A percentile compares a stretch with the other conserved stretches of the same genome.
phyloP scores from a whole-genome alignment of 2,113 vertebrate species.

The Zapus hudsonius region DNA sequence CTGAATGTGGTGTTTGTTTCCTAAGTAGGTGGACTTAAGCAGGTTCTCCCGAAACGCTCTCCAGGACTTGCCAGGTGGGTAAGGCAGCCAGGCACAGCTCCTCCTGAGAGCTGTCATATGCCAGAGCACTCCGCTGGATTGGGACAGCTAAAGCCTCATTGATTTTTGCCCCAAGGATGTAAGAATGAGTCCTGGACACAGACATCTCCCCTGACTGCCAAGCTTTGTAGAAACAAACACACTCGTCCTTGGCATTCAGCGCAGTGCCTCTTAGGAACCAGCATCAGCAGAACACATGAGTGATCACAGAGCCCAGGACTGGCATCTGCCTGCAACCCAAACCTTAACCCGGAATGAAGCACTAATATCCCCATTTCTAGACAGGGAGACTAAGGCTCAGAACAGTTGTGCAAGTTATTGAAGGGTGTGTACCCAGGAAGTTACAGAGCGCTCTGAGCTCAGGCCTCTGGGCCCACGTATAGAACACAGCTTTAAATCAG shows the following conservation, averaged over 20 bases:
- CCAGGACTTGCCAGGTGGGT: too few species aligned
- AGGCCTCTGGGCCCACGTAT: not conserved
- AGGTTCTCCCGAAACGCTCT: not conserved
- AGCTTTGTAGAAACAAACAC: not conserved
- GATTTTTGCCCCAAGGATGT: not conserved
- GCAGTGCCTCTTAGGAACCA: not conserved
- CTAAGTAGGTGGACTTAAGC: not conserved
- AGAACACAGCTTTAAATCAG: not conserved
- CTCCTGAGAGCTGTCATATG: not conserved
- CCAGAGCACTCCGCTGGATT: not conserved
- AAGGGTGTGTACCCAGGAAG: not conserved
- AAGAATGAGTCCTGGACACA: not conserved
- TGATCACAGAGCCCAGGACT: too few species aligned
- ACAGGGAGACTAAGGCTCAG: not conserved
- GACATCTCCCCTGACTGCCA: not conserved
- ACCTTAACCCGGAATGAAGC: not conserved
- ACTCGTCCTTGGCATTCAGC: not conserved
- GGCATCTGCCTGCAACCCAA: not conserved
- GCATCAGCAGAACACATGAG: not conserved
- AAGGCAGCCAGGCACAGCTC: not conserved
- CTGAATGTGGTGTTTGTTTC: too few species aligned
- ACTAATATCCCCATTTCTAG: not conserved
- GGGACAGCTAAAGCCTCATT: not conserved
- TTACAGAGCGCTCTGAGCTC: not conserved
- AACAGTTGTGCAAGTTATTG: not conserved